These are phyloP conservation scores for Thripadectes ignobilis DNA, from an alignment of 2,797 vertebrate genomes.

Conservation along the genomic window DNA sequence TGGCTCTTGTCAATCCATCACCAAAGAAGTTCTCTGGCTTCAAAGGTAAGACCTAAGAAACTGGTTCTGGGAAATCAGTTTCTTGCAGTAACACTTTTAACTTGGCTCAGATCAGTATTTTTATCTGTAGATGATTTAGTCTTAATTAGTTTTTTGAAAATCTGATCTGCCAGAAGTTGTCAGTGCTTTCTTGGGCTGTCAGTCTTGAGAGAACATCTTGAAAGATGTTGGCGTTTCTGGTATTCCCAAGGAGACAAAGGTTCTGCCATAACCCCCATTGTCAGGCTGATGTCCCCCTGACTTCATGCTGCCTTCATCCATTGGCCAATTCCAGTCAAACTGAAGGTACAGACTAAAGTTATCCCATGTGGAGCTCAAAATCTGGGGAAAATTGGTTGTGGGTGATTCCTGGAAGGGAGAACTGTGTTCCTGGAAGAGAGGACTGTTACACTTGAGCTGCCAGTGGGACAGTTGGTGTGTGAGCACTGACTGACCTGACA, in stretches of 20 bases:
- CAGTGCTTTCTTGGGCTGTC: background rate
- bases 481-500: background rate
- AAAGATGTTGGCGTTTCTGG: background rate
- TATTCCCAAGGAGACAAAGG: background rate
- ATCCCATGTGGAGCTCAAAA: background rate
- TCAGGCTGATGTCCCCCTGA: background rate
- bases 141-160: background rate
- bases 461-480: too few relatives aligned
- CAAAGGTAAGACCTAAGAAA: constrained; percentile 77
- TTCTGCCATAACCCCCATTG: rapidly evolving
- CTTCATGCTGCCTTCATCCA: background rate
- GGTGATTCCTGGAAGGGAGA: background rate
- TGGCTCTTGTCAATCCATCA: constrained; percentile 77
- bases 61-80: background rate
- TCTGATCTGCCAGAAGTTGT: background rate
- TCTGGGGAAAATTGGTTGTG: background rate
- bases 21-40: constrained; percentile 98
- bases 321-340: background rate
- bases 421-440: background rate
- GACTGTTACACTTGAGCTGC: background rate
- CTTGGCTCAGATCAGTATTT: background rate
- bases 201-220: background rate
- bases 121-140: background rate
- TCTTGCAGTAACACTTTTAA: background rate
- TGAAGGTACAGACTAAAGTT: rapidly evolving